Conservation (phyloP, 2,888 invertebrate species). For the Thelaira solivaga region DNA sequence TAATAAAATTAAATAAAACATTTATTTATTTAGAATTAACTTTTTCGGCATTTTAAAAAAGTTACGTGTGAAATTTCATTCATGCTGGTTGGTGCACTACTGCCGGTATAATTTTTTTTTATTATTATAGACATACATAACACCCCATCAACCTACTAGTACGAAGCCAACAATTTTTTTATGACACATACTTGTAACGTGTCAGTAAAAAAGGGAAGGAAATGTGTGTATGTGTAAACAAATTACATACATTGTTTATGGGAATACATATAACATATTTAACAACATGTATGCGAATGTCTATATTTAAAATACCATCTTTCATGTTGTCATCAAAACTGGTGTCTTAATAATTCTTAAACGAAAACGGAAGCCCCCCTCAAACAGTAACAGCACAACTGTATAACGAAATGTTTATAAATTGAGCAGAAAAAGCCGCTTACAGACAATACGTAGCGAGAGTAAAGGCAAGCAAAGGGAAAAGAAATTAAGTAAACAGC, state of each 20-base stretch:
- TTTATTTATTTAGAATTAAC: constrained; percentile 4
- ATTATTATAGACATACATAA: neutral
- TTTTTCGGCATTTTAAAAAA: constrained; percentile 11
- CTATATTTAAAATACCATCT: constrained; percentile 44
- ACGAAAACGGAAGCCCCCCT: constrained; percentile 56
- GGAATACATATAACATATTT: neutral
- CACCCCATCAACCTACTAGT: neutral
- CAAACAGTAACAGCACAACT: constrained; percentile 23
- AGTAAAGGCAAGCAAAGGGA: neutral
- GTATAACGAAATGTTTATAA: constrained; percentile 55
- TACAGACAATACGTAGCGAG: neutral
- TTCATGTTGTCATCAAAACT: constrained; percentile 62
- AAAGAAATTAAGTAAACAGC: constrained; percentile 22
- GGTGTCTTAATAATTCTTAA: constrained; percentile 62
- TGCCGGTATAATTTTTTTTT: too few species aligned
- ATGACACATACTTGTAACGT: constrained; percentile 39
- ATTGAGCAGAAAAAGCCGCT: constrained; percentile 50
- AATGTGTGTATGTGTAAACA: constrained; percentile 32
- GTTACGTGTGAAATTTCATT: constrained; percentile 54
- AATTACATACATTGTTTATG: constrained; percentile 47
- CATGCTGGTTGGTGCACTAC: constrained; percentile 11
- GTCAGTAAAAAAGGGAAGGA: constrained; percentile 2
- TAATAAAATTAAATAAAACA: neutral
- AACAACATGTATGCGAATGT: neutral
- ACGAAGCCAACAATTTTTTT: neutral